These are phyloP conservation scores for Clepsis dumicolana DNA, from an alignment of 2,888 invertebrate genomes.

Conservation along the genomic window DNA sequence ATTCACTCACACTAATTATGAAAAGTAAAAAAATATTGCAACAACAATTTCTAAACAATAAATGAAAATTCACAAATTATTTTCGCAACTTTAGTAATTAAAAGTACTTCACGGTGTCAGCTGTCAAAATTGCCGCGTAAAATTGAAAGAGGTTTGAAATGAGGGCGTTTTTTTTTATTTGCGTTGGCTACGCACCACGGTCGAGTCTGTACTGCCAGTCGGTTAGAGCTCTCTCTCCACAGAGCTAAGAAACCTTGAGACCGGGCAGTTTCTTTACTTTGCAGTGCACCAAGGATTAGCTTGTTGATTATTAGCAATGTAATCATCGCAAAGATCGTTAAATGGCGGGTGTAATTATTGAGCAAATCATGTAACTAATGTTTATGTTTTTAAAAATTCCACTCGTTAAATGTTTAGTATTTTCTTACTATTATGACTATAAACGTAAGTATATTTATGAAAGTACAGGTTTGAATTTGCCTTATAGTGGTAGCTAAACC, in stretches of 20 bases:
- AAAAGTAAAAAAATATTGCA: constrained; percentile 46
- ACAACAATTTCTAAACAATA: constrained; percentile 48
- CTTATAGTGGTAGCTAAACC: too few relatives aligned
- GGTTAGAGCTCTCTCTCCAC: constrained; percentile 73
- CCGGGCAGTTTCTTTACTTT: constrained; percentile 50
- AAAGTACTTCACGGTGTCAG: constrained; percentile 37
- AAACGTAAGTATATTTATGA: too few relatives aligned
- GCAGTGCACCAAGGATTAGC: constrained; percentile 35
- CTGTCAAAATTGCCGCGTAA: constrained; percentile 59
- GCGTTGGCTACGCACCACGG: constrained; percentile 59
- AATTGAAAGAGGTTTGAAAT: constrained; percentile 58
- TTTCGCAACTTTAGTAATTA: constrained; percentile 43
- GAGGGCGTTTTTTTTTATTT: constrained; percentile 57
- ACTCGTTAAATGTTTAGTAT: not conserved
- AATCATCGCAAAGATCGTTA: constrained; percentile 39
- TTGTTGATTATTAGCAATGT: constrained; percentile 40
- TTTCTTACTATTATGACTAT: not conserved
- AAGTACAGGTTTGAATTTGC: too few relatives aligned
- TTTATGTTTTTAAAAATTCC: constrained; percentile 30
- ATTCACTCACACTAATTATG: constrained; percentile 50
- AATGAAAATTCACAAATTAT: constrained; percentile 45
- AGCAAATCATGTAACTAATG: constrained; percentile 31
- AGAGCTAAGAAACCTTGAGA: constrained; percentile 64
- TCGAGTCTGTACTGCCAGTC: constrained; percentile 66
- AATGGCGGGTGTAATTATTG: constrained; percentile 36